Percentiles rank a stretch among this genome's conserved stretches.
Conservation (phyloP, 2,888 invertebrate genomes). For the Andrena hattorfiana region DNA sequence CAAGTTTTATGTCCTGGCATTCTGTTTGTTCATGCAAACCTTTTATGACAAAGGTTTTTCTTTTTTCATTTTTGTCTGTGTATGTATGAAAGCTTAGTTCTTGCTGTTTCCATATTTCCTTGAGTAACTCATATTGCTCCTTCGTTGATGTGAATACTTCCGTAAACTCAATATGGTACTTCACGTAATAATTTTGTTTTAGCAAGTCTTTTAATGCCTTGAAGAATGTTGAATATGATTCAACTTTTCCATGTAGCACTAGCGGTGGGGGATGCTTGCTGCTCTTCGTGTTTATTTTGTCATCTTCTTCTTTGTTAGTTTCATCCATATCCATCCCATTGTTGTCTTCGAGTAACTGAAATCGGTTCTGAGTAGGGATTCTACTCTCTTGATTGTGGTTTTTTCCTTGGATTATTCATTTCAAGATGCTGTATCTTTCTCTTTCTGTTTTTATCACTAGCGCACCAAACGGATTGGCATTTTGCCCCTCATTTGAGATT, state of each 20-base stretch:
- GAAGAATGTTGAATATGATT: background rate
- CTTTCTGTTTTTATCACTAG: background rate
- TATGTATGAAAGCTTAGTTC: conserved; percentile 1
- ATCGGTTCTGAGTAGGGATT: background rate
- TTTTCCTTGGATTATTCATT: background rate
- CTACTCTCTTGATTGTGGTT: background rate
- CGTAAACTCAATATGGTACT: background rate
- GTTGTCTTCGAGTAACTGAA: background rate
- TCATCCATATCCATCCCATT: background rate
- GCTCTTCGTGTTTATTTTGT: background rate
- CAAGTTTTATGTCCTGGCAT: background rate
- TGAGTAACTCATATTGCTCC: background rate
- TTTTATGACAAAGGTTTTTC: background rate
- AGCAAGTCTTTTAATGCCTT: background rate
- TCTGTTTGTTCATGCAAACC: background rate
- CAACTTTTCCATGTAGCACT: conserved; percentile 1
- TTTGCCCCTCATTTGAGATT: background rate
- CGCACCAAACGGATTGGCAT: background rate
- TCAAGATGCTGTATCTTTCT: background rate
- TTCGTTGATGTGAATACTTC: background rate
- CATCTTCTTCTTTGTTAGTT: background rate
- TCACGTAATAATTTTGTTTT: background rate
- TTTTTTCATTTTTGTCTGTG: conserved; percentile 11
- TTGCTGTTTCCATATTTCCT: background rate
- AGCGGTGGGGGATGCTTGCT: background rate